phyloP scores from a whole-genome alignment of 2,113 vertebrate species.

The Empidonax alnorum region DNA sequence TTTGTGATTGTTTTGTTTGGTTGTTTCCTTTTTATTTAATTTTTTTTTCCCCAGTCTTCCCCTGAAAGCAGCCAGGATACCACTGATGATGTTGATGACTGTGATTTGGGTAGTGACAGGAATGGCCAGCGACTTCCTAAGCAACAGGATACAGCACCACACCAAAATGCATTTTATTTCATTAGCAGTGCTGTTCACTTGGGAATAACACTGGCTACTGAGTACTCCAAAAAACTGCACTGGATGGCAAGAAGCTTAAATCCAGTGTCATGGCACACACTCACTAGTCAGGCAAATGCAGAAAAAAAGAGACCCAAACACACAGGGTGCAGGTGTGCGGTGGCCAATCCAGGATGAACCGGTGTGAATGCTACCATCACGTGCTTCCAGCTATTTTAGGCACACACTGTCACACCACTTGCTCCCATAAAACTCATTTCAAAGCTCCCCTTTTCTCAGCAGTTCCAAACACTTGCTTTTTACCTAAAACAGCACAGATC shows the following conservation, averaged over 20 bases:
- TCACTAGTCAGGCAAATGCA: not conserved
- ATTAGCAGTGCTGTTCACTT: not conserved
- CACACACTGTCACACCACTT: accelerated
- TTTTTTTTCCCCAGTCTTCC: not conserved
- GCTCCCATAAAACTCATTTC: not conserved
- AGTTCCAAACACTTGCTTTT: not conserved
- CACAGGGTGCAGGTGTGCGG: not conserved
- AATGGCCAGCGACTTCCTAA: not conserved
- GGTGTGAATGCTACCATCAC: not conserved
- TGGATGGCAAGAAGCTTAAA: not conserved
- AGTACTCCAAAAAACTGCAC: not conserved
- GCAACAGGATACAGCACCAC: not conserved
- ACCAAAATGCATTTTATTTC: not conserved
- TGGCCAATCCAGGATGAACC: not conserved
- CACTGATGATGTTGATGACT: not conserved
- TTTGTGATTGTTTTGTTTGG: not conserved
- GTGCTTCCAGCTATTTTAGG: not conserved
- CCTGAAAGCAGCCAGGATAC: not conserved
- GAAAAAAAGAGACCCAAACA: not conserved
- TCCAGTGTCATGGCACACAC: not conserved
- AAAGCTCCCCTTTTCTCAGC: not conserved
- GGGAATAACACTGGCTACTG: not conserved
- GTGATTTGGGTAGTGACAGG: not conserved
- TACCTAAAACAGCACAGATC: not conserved
- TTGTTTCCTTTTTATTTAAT: not conserved